Conservation (phyloP, 2,888 invertebrate species). For the Scaptomyza cyrtandrae region DNA sequence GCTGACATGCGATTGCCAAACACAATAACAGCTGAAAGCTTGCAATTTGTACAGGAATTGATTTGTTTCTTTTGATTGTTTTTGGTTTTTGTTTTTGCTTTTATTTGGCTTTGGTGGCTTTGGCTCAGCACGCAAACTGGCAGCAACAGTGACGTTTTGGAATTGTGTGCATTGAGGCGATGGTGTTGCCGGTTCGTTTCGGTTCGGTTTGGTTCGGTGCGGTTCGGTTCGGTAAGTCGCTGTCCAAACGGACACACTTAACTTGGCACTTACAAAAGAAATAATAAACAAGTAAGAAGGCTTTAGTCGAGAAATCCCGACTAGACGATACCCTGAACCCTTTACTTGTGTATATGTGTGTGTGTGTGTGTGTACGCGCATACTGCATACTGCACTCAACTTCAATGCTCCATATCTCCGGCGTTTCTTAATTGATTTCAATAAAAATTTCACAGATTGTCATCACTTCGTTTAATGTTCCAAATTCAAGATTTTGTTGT, state of each 20-base stretch:
- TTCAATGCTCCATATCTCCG: too few relatives aligned
- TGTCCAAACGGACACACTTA: slow-evolving; percentile 35
- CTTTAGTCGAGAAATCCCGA: too few relatives aligned
- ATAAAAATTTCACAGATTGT: too few relatives aligned
- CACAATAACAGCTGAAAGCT: slow-evolving; percentile 32
- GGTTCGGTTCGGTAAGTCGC: slow-evolving; percentile 13
- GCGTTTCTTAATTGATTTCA: too few relatives aligned
- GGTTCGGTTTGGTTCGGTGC: slow-evolving; percentile 18
- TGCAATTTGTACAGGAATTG: slow-evolving; percentile 76
- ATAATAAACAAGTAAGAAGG: too few relatives aligned
- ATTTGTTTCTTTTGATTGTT: slow-evolving; percentile 49
- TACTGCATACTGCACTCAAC: too few relatives aligned
- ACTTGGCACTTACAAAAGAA: slow-evolving; percentile 30
- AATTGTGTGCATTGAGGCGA: slow-evolving; percentile 48
- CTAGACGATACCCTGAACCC: too few relatives aligned
- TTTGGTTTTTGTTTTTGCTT: background rate
- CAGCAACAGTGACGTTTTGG: slow-evolving; percentile 28
- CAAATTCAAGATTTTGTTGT: too few relatives aligned
- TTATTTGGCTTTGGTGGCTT: slow-evolving; percentile 31
- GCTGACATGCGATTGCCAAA: slow-evolving; percentile 58
- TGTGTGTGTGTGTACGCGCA: too few relatives aligned
- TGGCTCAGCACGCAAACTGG: slow-evolving; percentile 61
- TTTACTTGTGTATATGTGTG: too few relatives aligned
- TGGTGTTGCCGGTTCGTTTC: slow-evolving; percentile 29
- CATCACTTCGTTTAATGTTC: too few relatives aligned